Evolutionary conservation across 1,140 invertebrate genomes (phyloP).

Genomic region (Stegodyphus dumicola): DNA sequence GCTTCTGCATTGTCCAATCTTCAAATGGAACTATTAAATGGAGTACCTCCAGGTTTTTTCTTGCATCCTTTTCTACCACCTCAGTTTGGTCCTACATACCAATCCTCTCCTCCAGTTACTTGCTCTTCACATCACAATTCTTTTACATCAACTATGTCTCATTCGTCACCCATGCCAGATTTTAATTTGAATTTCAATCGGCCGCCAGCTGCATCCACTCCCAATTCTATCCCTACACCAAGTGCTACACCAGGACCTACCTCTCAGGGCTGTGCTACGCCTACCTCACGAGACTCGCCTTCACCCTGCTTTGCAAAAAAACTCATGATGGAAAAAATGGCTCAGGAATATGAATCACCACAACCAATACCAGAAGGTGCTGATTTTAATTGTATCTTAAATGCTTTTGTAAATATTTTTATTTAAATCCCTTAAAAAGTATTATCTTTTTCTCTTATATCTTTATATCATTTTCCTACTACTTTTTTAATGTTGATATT

Average conservation of each 20-base stretch:
- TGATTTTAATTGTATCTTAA: neutral
- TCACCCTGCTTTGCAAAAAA: conserved; percentile 49
- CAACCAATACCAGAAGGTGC: conserved; percentile 63
- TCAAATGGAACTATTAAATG: conserved; percentile 57
- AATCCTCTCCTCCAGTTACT: conserved; percentile 1
- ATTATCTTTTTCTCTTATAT: no score
- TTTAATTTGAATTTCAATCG: conserved; percentile 45
- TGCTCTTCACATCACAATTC: conserved; percentile 24
- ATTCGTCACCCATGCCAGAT: conserved; percentile 39
- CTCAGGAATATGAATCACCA: conserved; percentile 64
- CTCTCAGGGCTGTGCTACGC: conserved; percentile 46
- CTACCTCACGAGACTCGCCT: conserved; percentile 54
- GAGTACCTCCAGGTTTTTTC: conserved; percentile 53
- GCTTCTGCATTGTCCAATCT: conserved; percentile 54
- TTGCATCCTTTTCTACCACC: conserved; percentile 52
- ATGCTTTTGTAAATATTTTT: neutral
- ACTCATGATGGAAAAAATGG: conserved; percentile 63
- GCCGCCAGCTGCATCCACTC: conserved; percentile 46
- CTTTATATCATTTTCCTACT: no score
- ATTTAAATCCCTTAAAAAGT: neutral
- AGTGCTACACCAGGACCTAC: conserved; percentile 59
- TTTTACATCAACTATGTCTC: conserved; percentile 37
- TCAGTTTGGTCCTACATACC: conserved; percentile 35
- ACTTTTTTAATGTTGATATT: no score
- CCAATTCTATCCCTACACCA: conserved; percentile 56